Evolutionary conservation across 2,797 vertebrate species (phyloP), one percentile per base, ranked within the genome.

Genomic region (Paratrypauchen microcephalus): DNA sequence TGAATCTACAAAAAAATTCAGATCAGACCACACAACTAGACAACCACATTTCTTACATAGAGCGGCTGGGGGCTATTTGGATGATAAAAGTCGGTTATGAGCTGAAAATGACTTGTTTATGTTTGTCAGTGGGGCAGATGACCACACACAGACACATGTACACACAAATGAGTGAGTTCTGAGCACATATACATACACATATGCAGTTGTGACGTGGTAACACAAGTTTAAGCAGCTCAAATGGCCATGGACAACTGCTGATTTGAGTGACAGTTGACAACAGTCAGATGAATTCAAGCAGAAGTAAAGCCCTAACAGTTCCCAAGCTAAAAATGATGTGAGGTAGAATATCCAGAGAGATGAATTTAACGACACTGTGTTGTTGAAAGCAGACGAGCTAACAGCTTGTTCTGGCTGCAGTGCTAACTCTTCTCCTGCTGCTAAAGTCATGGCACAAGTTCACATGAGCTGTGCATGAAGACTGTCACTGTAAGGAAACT

Each of bases 41-140:
- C 47, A 30, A 9, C 4, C 23, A 63, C 19, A 16, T 4, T 36
- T 68, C 32, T 50, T 54, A 45, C 41, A 13, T 15, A 45, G 55
- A 68, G 70, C 71, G 11, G 39, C 60, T 9, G 59, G 19, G 21
- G 32, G n/a, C 64, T 57, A 55, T 30, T 0, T 58, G 70, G 60
- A 76, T 65, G 77, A 80, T 74, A 81, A 74, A 68, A 74, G 69
- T 61, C 45, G 74, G 72, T 85, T 83, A 83, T 73, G 78, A 70
- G 56, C 68, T 81, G 77, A 52, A 69, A 80, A 72, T 61, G 57
- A 68, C 83, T 73, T 64, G 19, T 65, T 62, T 60, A 68, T 75
- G 76, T 73, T 77, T 61, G 69, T 39, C 62, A 36, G 23, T 12
- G 55, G 15, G 39, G 74, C 50, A 68, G 74, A 68, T 57, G 71